These are phyloP conservation scores for Nymphalis io DNA, from an alignment of 1,140 invertebrate genomes.

Conservation along the genomic window DNA sequence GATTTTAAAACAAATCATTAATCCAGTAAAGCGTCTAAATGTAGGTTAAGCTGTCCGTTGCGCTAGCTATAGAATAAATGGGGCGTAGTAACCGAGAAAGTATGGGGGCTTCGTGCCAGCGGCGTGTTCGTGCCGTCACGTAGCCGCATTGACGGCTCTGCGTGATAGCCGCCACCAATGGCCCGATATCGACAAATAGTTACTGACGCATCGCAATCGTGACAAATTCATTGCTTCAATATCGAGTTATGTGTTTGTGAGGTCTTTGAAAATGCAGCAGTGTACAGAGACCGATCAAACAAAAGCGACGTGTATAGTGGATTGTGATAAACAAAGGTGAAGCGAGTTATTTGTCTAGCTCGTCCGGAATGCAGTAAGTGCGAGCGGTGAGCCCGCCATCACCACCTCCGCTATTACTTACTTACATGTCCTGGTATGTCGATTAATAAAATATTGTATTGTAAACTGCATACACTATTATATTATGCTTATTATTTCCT, in stretches of 20 bases:
- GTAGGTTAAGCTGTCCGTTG: constrained; percentile 13
- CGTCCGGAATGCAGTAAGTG: constrained; percentile 8
- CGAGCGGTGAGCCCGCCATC: neutral
- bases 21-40: constrained; percentile 4
- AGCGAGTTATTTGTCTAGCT: constrained; percentile 10
- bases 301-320: neutral
- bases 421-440: neutral
- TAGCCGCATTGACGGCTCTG: constrained; percentile 9
- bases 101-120: constrained; percentile 6
- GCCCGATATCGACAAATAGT: neutral
- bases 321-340: constrained; percentile 3
- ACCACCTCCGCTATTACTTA: constrained; percentile 2
- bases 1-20: constrained; percentile 8
- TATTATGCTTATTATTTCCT: too few species aligned
- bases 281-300: neutral
- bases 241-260: too few species aligned
- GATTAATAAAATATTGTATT: neutral
- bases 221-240: neutral
- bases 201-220: neutral
- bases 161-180: constrained; percentile 2
- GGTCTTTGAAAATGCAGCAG: neutral
- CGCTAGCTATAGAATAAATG: constrained; percentile 9
- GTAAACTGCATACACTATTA: neutral
- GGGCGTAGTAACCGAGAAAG: constrained; percentile 7
- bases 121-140: constrained; percentile 11